A percentile compares a stretch with the other conserved stretches of the same genome.
phyloP scores from a whole-genome alignment of 2,888 invertebrate genomes.

The Liodrosophila aerea region DNA sequence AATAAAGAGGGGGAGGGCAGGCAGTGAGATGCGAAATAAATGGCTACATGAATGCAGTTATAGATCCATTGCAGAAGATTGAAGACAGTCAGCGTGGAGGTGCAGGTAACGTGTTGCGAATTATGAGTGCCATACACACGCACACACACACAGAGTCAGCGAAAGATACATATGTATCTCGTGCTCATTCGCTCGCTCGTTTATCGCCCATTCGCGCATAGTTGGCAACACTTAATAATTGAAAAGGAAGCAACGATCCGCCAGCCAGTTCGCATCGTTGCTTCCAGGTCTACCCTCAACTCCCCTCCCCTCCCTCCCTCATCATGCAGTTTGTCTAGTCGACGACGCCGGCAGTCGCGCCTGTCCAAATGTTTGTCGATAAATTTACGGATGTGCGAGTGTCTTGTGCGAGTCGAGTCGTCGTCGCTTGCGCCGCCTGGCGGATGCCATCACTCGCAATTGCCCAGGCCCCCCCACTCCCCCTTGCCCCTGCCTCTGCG shows the following conservation, averaged over 20 bases:
- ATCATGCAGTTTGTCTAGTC: slow-evolving; percentile 52
- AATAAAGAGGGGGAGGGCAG: no score
- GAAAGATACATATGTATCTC: slow-evolving; percentile 22
- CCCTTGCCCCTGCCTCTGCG: slow-evolving; percentile 12
- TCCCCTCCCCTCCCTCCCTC: not conserved
- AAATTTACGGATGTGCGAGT: slow-evolving; percentile 78
- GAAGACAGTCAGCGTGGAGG: slow-evolving; percentile 43
- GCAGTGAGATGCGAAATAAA: slow-evolving; percentile 55
- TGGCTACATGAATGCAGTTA: slow-evolving; percentile 64
- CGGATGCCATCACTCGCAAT: slow-evolving; percentile 79
- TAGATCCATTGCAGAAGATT: slow-evolving; percentile 64
- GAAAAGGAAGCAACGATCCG: slow-evolving; percentile 80
- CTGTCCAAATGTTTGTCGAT: slow-evolving; percentile 78
- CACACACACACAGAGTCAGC: slow-evolving; percentile 17
- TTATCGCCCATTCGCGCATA: slow-evolving; percentile 75
- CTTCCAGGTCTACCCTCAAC: slow-evolving; percentile 24
- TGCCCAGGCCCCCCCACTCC: slow-evolving; percentile 28
- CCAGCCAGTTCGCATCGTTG: slow-evolving; percentile 52
- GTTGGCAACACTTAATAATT: slow-evolving; percentile 80
- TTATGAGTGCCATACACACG: slow-evolving; percentile 55
- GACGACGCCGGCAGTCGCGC: slow-evolving; percentile 44
- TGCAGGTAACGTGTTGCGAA: slow-evolving; percentile 59
- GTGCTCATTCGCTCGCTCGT: slow-evolving; percentile 31
- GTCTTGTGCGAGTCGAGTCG: slow-evolving; percentile 66
- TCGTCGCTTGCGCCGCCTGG: slow-evolving; percentile 55